Evolutionary conservation across 2,113 vertebrate species (phyloP), one percentile per base, ranked within the genome.

Genomic region (Megaleporinus macrocephalus): DNA sequence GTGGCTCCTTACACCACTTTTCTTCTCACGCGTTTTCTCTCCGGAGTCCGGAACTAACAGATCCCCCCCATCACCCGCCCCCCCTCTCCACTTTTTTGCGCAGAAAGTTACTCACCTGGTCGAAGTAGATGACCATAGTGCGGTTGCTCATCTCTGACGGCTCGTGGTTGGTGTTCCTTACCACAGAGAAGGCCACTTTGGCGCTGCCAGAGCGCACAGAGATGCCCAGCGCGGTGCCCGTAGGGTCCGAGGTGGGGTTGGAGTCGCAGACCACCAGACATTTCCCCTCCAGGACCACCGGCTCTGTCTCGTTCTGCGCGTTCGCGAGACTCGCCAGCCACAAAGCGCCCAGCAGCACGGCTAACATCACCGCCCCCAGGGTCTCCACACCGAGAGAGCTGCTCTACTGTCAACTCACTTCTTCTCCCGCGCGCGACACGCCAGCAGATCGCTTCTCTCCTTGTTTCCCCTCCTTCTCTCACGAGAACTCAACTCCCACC

Each of bases 71-170:
- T n/a, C 33, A 3, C 33, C 33, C 18, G 6, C 18, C 16, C 0
- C 6, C 20, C 53, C 20, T 6, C 3, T 20, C 1, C 14, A 1
- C 15, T 5, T 20, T 11, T 3, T 7, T 10, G 6, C 57, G 2
- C 57, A 3, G 20, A 83, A 69, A 83, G 88, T 85, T 93, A 97
- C 57, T 5, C 57, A 61, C 97, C 96, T 95, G 95, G 89, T 98
- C 97, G 85, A 98, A 98, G 93, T 98, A 98, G 92, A 98, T 98
- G 88, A 97, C 96, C 96, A 97, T 98, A 66, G 97, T 97, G 78
- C 96, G 95, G 89, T 98, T 99, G 91, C 97, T 99, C 97, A 99
- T 99, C 94, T 99, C 98, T 57, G 97, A 98, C 63, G 98, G 98
- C 82, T 99, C 98, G 81, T 99, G 98, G 95, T 99, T 98, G 87